Conservation (phyloP, 2,113 vertebrate species). For the Dipodomys stephensi region DNA sequence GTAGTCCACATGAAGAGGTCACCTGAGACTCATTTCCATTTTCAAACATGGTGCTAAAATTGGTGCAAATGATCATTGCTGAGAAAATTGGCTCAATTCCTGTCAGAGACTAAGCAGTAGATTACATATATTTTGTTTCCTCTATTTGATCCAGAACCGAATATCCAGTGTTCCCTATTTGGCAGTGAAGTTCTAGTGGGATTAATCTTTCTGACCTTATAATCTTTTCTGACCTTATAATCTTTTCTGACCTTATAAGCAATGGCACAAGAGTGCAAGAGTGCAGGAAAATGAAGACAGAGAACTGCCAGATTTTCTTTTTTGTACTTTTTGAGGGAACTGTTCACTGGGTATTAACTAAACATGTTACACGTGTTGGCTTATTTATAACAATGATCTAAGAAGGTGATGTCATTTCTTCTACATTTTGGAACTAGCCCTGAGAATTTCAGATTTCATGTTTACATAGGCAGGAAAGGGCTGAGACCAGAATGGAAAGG, state of each 20-base stretch:
- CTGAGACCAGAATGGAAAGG: neutral
- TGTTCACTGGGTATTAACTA: neutral
- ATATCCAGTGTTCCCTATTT: neutral
- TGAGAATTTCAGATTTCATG: neutral
- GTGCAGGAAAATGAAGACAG: too few relatives aligned
- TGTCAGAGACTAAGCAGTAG: neutral
- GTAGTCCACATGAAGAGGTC: neutral
- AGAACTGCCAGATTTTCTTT: too few relatives aligned
- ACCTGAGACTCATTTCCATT: conserved; percentile 41
- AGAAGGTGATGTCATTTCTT: neutral
- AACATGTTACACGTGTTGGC: neutral
- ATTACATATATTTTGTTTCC: conserved; percentile 36
- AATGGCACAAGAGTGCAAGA: neutral
- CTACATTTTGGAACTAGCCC: neutral
- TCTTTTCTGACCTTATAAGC: neutral
- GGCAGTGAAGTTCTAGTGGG: neutral
- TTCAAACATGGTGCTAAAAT: neutral
- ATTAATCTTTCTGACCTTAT: neutral
- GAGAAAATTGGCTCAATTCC: neutral
- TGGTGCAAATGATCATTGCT: conserved; percentile 13
- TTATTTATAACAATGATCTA: neutral
- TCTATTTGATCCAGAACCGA: neutral
- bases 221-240: neutral
- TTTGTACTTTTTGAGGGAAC: too few relatives aligned
- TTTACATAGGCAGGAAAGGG: neutral